Base-by-base conservation (phyloP, 2,797 vertebrate genomes). In the Sebastiscus tertius region DNA sequence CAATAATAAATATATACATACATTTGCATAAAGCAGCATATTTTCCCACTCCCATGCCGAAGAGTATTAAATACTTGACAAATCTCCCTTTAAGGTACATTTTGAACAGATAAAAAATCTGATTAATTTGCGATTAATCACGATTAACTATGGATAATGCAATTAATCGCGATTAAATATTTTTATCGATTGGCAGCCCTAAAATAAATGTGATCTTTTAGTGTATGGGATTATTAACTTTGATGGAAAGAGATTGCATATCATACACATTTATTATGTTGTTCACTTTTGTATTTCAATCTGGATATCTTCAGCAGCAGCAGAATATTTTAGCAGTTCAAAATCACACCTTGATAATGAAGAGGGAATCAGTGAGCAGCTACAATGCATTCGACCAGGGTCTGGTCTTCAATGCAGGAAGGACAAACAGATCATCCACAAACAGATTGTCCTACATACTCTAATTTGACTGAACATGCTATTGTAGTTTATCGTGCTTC, bases 281-380 rank as follows among this genome's bases (percentile, higher is more conserved):
- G 62, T 88, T 92, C 80, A 89, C 54, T 75, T 54, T 75, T 84
- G 75, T 88, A 70, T 72, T 92, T 90, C 87, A 89, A 87, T 94
- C 77, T 79, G 75, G 42, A 87, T 86, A 76, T 81, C 87, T 89
- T 93, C 78, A 90, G 85, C 81, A 85, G 96, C 96, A 97, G 96
- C 95, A 95, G 94, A 93, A 96, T 94, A 94, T 90, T 96, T 94
- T 93, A 90, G 95, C 91, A 91, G 95, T 96, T 95, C 94, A 94
- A 95, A 89, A 84, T 84, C 87, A 88, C 81, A 85, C 78, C 34
- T 80, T 72, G 52, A 79, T 63, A 81, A 77, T 77, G 26, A 89
- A 84, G 80, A 84, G 61, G 55, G 62, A 80, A 72, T 84, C 80
- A 87, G 63, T 77, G 88, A 92, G 88, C 86, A 92, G 89, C 87